Conservation (phyloP, 2,888 invertebrate species). For the Oscheius sp. region DNA sequence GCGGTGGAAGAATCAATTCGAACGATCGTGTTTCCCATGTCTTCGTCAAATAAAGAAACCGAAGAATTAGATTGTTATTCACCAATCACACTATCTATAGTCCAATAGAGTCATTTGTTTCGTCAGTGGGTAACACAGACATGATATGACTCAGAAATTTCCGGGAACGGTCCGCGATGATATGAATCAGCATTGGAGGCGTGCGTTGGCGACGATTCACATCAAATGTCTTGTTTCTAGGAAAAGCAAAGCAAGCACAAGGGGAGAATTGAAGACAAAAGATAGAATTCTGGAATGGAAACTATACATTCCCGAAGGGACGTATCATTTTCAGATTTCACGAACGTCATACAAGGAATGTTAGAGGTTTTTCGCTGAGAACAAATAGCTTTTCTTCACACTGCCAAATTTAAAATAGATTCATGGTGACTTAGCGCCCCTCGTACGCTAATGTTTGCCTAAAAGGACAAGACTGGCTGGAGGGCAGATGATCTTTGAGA, state of each 20-base stretch:
- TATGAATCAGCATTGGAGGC: constrained; percentile 19
- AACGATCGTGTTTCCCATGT: no score
- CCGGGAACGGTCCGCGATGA: constrained; percentile 26
- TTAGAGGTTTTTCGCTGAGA: no score
- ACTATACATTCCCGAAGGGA: no score
- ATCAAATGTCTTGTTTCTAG: constrained; percentile 7
- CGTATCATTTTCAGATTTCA: no score
- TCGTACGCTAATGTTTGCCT: constrained; percentile 19
- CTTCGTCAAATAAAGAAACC: no score
- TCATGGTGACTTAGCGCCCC: constrained; percentile 7
- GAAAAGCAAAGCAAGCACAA: background rate
- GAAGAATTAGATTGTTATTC: no score
- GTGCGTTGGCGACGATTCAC: constrained; percentile 19
- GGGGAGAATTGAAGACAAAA: background rate
- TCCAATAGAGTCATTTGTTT: constrained; percentile 10
- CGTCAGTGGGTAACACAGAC: constrained; percentile 3
- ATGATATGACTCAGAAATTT: constrained; percentile 13
- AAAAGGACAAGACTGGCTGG: constrained; percentile 14
- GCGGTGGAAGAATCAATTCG: background rate
- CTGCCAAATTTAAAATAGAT: constrained; percentile 20
- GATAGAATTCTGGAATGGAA: background rate
- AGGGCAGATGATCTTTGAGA: constrained; percentile 21
- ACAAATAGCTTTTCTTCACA: no score
- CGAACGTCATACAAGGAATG: no score
- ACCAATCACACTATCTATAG: background rate